phyloP scores from a whole-genome alignment of 1,140 invertebrate genomes.

The Hyles vespertilio region DNA sequence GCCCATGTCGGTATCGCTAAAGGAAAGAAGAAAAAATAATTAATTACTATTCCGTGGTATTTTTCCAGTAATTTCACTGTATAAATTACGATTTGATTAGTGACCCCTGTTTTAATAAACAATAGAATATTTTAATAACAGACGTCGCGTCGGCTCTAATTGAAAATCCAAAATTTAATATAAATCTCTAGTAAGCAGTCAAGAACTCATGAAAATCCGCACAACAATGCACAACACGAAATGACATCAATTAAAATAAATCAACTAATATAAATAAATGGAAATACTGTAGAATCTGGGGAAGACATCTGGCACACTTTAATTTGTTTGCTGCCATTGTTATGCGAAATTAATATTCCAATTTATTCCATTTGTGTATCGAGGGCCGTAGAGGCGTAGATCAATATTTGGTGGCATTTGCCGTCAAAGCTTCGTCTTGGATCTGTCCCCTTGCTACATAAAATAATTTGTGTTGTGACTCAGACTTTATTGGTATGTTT shows the following conservation, averaged over 20 bases:
- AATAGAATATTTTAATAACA: no score
- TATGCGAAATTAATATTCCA: constrained; percentile 74
- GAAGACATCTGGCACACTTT: constrained; percentile 71
- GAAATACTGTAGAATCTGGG: constrained; percentile 46
- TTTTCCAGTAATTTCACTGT: no score
- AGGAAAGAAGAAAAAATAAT: no score
- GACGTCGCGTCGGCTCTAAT: no score
- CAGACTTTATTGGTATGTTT: no score
- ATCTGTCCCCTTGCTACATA: constrained; percentile 5
- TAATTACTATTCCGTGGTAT: no score
- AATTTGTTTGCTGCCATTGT: constrained; percentile 71
- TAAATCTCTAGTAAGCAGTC: no score
- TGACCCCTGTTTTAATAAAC: no score
- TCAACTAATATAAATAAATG: constrained; percentile 39
- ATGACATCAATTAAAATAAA: constrained; percentile 38
- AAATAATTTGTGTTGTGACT: constrained; percentile 23
- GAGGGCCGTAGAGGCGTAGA: constrained; percentile 60
- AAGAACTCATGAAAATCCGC: no score
- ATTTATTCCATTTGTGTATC: constrained; percentile 73
- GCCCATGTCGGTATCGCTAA: no score
- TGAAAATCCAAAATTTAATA: no score
- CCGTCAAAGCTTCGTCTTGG: constrained; percentile 33
- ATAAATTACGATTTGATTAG: no score
- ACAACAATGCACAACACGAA: constrained; percentile 16
- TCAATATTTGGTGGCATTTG: constrained; percentile 64